Evolutionary conservation across 1,140 invertebrate genomes (phyloP).

Genomic region (Rhynchophorus ferrugineus): DNA sequence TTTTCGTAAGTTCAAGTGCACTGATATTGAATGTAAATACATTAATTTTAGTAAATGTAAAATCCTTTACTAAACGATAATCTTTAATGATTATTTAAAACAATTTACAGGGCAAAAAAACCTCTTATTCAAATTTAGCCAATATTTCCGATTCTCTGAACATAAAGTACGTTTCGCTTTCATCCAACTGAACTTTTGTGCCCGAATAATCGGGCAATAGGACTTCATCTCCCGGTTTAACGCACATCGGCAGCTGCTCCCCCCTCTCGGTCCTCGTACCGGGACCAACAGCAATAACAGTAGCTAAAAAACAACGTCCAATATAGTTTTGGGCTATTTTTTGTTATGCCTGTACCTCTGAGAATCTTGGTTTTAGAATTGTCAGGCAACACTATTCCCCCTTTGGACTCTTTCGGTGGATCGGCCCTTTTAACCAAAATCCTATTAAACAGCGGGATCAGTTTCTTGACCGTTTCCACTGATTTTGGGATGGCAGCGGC

Average conservation of each 20-base stretch:
- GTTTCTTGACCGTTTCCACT: constrained; percentile 13
- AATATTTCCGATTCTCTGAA: constrained; percentile 30
- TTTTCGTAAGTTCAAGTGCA: too few species aligned
- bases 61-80: too few species aligned
- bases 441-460: constrained; percentile 26
- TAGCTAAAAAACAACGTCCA: constrained; percentile 12
- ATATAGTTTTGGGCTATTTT: not conserved
- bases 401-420: constrained; percentile 19
- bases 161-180: constrained; percentile 24
- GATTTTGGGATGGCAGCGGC: constrained; percentile 12
- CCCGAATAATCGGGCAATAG: constrained; percentile 31
- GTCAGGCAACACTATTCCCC: constrained; percentile 29
- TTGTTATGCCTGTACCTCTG: too few species aligned
- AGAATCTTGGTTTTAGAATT: constrained; percentile 6
- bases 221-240: constrained; percentile 28
- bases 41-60: too few species aligned
- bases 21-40: too few species aligned
- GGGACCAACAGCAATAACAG: constrained; percentile 28
- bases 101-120: too few species aligned
- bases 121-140: constrained; percentile 16
- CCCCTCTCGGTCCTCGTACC: constrained; percentile 25
- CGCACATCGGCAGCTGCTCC: constrained; percentile 19
- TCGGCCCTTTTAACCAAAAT: constrained; percentile 26
- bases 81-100: too few species aligned
- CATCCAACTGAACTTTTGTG: constrained; percentile 23